Evolutionary conservation across 2,888 invertebrate genomes (phyloP).

Genomic region (Ophion ellenae): DNA sequence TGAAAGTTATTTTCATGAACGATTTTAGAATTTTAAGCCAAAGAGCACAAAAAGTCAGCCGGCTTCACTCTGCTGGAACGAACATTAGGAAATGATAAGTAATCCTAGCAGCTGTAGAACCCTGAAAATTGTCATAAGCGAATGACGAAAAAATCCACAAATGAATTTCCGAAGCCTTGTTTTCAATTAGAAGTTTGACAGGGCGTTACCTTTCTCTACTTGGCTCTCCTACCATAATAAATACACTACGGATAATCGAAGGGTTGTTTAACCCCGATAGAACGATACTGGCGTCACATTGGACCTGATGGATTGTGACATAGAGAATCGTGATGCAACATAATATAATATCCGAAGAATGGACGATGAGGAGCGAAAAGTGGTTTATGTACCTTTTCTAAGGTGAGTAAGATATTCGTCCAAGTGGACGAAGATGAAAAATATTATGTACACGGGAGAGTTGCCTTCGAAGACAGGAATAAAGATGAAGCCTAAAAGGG

Average conservation of each 20-base stretch:
- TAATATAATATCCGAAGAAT: slow-evolving; percentile 42
- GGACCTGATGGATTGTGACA: not conserved
- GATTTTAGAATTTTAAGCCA: too few relatives aligned
- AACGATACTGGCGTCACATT: slow-evolving; percentile 26
- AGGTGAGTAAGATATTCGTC: slow-evolving; percentile 45
- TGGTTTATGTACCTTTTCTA: slow-evolving; percentile 28
- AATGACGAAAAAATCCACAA: too few relatives aligned
- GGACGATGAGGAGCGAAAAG: slow-evolving; percentile 39
- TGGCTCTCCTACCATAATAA: not conserved
- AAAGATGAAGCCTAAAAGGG: slow-evolving; percentile 37
- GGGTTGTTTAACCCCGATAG: slow-evolving; percentile 5
- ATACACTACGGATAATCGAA: slow-evolving; percentile 3
- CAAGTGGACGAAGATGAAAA: slow-evolving; percentile 41
- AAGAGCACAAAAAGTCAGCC: too few relatives aligned
- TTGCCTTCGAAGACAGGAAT: slow-evolving; percentile 43
- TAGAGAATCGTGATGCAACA: slow-evolving; percentile 54
- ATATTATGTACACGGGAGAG: slow-evolving; percentile 23
- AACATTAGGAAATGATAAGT: too few relatives aligned
- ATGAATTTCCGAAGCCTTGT: not conserved
- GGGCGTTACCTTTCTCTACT: not conserved
- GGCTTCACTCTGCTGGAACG: too few relatives aligned
- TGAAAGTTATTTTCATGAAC: too few relatives aligned
- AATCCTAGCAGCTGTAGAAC: too few relatives aligned
- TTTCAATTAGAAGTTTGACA: not conserved
- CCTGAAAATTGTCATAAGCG: too few relatives aligned